A percentile compares a stretch with the other conserved stretches of the same genome.
phyloP scores from a whole-genome alignment of 2,113 vertebrate species.

The Leptodactylus fuscus region DNA sequence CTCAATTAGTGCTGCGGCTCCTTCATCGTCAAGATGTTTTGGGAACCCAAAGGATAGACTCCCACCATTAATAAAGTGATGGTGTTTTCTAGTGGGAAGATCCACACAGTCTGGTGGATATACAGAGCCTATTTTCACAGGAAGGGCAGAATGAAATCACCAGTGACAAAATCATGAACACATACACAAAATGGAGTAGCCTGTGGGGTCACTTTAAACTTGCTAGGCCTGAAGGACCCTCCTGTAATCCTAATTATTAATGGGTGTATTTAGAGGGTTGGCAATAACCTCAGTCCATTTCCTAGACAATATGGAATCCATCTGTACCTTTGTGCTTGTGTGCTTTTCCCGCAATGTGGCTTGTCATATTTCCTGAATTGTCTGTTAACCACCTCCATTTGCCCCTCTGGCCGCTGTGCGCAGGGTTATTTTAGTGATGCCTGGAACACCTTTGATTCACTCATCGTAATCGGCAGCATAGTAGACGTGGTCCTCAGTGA shows the following conservation, averaged over 20 bases:
- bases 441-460: slow-evolving; percentile 98
- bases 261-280: no score
- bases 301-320: slow-evolving; percentile 70
- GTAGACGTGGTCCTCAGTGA: slow-evolving; percentile 99
- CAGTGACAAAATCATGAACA: no score
- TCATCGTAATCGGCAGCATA: slow-evolving; percentile 99
- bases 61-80: no score
- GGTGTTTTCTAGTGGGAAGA: no score
- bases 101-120: no score
- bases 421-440: slow-evolving; percentile 98
- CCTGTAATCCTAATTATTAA: neutral
- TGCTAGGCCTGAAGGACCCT: neutral
- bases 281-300: slow-evolving; percentile 61
- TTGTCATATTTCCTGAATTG: slow-evolving; percentile 51
- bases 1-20: no score
- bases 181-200: no score
- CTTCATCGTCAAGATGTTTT: no score
- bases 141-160: no score
- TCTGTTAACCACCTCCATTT: slow-evolving; percentile 79
- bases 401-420: slow-evolving; percentile 78
- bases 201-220: neutral
- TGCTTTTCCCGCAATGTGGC: neutral
- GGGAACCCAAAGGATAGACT: no score
- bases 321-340: slow-evolving; percentile 13
- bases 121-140: no score